Evolutionary conservation across 35 echinoderm and acorn worm species (phyloP).

Genomic region (Hemicentrotus pulcherrimus): DNA sequence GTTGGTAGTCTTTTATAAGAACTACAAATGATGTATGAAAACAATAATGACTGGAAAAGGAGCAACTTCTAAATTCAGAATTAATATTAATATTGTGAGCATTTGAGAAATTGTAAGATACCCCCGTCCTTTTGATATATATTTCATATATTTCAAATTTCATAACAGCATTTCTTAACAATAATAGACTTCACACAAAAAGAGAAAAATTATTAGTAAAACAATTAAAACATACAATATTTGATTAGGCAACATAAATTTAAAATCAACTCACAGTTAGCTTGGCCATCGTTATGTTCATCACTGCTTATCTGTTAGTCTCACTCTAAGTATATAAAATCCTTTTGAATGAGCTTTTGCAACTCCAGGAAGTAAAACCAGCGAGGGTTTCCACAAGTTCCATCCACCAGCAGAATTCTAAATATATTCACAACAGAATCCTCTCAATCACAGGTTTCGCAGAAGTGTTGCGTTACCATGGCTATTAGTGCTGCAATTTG

Average conservation of each 20-base stretch:
- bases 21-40: no score
- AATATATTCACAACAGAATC: not conserved
- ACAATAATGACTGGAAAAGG: no score
- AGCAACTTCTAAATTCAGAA: no score
- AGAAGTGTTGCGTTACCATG: constrained; percentile 2
- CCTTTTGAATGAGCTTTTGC: not conserved
- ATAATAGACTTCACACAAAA: no score
- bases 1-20: no score
- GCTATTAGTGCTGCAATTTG: not conserved
- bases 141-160: not conserved
- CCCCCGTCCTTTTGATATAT: not conserved
- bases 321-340: not conserved
- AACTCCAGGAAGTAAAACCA: not conserved
- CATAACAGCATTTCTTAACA: no score
- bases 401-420: not conserved
- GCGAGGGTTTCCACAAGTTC: not conserved
- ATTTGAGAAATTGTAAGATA: not conserved
- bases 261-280: not conserved
- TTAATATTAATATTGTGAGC: no score
- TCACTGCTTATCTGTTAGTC: not conserved
- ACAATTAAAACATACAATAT: no score
- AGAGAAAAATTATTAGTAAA: no score
- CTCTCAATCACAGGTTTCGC: not conserved
- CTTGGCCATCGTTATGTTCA: constrained; percentile 4
- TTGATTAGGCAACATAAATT: no score